phyloP scores from a whole-genome alignment of 2,888 invertebrate species.

The Ectobius pallidus region DNA sequence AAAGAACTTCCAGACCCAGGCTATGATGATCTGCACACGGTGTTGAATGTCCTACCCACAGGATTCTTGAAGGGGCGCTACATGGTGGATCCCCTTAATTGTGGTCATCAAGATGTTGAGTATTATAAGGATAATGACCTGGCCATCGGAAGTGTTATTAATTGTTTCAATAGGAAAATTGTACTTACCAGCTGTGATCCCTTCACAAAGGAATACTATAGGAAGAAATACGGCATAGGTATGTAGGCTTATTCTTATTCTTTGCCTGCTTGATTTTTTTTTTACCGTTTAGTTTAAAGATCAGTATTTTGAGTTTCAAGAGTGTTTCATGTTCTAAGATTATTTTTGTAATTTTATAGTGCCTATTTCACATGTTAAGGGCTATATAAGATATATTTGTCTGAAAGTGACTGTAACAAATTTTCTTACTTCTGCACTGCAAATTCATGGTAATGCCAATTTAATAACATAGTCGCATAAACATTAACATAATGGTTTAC shows the following conservation, averaged over 20 bases:
- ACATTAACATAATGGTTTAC: no score
- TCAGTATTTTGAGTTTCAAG: no score
- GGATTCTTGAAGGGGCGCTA: slow-evolving; percentile 56
- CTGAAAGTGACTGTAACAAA: no score
- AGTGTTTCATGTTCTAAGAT: no score
- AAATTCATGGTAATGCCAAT: no score
- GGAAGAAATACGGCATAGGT: slow-evolving; percentile 69
- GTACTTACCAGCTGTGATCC: slow-evolving; percentile 83
- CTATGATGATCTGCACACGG: slow-evolving; percentile 54
- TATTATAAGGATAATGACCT: slow-evolving; percentile 71
- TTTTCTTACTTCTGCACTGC: no score
- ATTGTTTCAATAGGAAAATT: slow-evolving; percentile 81
- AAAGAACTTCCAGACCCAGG: slow-evolving; percentile 57
- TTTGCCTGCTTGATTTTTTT: neutral
- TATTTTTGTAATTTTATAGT: no score
- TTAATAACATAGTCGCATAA: no score
- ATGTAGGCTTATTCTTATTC: slow-evolving; percentile 44
- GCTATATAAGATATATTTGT: no score
- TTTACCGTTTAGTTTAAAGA: no score
- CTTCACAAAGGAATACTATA: slow-evolving; percentile 85
- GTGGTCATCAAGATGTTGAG: slow-evolving; percentile 53
- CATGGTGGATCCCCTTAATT: slow-evolving; percentile 63
- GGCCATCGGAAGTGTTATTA: slow-evolving; percentile 79
- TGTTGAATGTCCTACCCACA: slow-evolving; percentile 68
- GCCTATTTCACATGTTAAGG: no score